Conservation (phyloP, 1,140 invertebrate species). For the Bombus ignitus region DNA sequence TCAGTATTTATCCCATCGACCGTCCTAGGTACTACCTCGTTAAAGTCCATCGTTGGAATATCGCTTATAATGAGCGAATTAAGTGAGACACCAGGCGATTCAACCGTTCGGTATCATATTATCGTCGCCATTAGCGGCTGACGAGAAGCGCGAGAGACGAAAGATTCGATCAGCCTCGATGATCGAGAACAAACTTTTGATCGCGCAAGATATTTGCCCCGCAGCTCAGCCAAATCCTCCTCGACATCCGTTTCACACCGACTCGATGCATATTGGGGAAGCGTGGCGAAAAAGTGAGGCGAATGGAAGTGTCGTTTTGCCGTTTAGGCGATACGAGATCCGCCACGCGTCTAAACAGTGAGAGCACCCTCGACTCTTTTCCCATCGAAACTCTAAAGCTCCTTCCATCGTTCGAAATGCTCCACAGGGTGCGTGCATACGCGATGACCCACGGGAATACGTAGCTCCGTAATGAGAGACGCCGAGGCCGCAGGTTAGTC, state of each 20-base stretch:
- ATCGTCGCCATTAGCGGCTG: not conserved
- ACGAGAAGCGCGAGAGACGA: not conserved
- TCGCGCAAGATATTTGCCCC: not conserved
- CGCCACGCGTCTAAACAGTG: slow-evolving; percentile 30
- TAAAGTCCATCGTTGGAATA: not conserved
- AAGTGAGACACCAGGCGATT: slow-evolving; percentile 10
- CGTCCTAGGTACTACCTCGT: not conserved
- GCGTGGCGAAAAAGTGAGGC: not conserved
- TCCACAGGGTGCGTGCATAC: not conserved
- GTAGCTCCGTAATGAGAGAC: slow-evolving; percentile 40
- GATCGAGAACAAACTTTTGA: not conserved
- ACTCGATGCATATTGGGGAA: not conserved
- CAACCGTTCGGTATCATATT: not conserved
- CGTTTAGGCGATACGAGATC: slow-evolving; percentile 26
- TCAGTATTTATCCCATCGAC: slow-evolving; percentile 17
- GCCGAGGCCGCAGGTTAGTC: slow-evolving; percentile 19
- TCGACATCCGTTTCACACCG: not conserved
- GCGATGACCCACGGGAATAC: slow-evolving; percentile 46
- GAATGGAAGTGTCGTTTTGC: not conserved
- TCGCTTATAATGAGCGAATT: slow-evolving; percentile 24
- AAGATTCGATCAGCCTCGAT: not conserved
- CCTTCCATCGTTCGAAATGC: not conserved
- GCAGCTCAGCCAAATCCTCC: not conserved
- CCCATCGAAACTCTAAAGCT: not conserved
- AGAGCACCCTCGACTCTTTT: slow-evolving; percentile 39